Conservation (phyloP, 2,797 vertebrate genomes). For the Buphagus erythrorhynchus region DNA sequence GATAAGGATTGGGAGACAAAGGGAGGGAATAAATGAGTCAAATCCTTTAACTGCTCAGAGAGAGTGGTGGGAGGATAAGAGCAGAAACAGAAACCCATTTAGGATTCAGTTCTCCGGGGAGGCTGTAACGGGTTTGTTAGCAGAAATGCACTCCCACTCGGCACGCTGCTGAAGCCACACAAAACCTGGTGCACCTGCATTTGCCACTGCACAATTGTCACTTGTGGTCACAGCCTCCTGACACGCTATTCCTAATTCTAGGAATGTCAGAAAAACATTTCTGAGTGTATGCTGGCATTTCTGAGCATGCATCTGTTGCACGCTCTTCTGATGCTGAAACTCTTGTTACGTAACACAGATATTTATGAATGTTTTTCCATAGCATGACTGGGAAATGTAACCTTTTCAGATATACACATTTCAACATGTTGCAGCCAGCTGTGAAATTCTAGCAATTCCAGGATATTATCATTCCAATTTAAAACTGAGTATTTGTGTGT, state of each 20-base stretch:
- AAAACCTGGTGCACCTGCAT: background rate
- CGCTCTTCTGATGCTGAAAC: background rate
- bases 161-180: background rate
- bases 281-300: background rate
- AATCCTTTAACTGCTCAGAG: background rate
- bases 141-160: background rate
- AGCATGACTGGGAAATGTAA: background rate
- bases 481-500: background rate
- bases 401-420: background rate
- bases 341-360: background rate
- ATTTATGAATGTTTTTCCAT: background rate
- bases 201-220: background rate
- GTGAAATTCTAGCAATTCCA: background rate
- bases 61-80: background rate
- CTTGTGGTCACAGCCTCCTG: background rate
- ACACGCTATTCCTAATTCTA: background rate
- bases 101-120: background rate
- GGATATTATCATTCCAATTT: background rate
- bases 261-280: background rate
- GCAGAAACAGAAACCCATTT: conserved; percentile 23
- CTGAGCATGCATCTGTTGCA: background rate
- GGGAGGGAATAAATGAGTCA: background rate
- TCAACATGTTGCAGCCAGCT: background rate
- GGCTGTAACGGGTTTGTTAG: background rate
- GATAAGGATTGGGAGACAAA: background rate